phyloP scores from a whole-genome alignment of 2,113 vertebrate species.

The Syngnathus floridae region DNA sequence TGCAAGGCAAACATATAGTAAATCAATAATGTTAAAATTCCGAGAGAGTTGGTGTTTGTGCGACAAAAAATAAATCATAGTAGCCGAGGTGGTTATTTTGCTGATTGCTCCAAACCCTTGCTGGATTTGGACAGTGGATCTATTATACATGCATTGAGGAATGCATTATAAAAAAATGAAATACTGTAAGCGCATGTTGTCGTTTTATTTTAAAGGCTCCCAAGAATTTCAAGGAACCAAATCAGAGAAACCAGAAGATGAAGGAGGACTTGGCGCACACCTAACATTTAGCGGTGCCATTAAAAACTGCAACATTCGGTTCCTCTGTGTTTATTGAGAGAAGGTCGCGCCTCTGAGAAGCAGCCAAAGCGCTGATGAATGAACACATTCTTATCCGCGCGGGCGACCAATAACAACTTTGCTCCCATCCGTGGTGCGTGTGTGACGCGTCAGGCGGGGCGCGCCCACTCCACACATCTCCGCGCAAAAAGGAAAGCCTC shows the following conservation, averaged over 20 bases:
- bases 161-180: no score
- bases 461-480: slow-evolving; percentile 39
- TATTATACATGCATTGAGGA: no score
- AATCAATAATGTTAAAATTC: no score
- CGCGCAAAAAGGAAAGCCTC: background rate
- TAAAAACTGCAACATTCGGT: slow-evolving; percentile 1
- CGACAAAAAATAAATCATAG: no score
- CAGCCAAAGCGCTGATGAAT: slow-evolving; percentile 39
- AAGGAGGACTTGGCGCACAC: background rate
- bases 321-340: slow-evolving; percentile 1
- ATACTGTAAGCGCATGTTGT: no score
- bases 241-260: background rate
- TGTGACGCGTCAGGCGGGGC: slow-evolving; percentile 52
- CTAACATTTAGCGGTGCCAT: background rate
- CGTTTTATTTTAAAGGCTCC: background rate
- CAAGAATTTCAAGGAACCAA: background rate
- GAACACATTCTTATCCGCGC: slow-evolving; percentile 42
- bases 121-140: no score
- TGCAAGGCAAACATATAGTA: no score
- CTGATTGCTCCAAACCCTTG: no score
- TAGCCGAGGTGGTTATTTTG: no score
- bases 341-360: slow-evolving; percentile 4
- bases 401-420: slow-evolving; percentile 38
- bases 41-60: no score
- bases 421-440: slow-evolving; percentile 20